Evolutionary conservation across 2,888 invertebrate genomes (phyloP), one percentile per base, ranked within the genome.

Genomic region (Tyria jacobaeae): DNA sequence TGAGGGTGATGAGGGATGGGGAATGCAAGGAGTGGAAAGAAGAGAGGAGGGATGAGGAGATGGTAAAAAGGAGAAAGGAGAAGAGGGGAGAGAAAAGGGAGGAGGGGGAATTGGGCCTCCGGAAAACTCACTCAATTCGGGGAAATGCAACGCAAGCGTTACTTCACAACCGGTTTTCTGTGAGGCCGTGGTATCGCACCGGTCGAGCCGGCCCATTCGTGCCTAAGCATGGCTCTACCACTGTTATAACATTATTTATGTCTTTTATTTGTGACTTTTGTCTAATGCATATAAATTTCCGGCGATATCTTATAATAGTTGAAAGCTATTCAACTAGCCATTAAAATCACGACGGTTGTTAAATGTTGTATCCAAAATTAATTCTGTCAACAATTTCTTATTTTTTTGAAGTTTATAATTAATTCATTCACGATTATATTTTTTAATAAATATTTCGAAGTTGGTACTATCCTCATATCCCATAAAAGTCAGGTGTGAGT

Each of bases 401-500:
- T n/a, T n/a, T n/a, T n/a, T n/a, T n/a, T n/a, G n/a, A 57, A 66
- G 63, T 71, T 75, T 67, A 71, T 70, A 70, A 62, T 62, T 73
- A 71, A 73, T 73, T 75, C 75, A 78, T 80, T 79, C 80, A 78
- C 77, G 79, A 81, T 82, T 77, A 78, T 76, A 79, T 63, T 68
- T 66, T 60, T 69, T 66, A 78, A 79, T 81, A 81, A 78, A 79
- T 79, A 80, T 79, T 71, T 73, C 79, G 68, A 56, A 62, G 70
- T 64, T 70, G 49, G 70, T 71, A 66, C 67, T 75, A 71, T 75
- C 76, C 80, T 80, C 79, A 52, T 67, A 80, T 71, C 73, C 79
- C 81, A 86, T 89, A 87, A 89, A 89, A 80, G 87, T 89, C 86
- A 78, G 72, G 74, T 79, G 80, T 80, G 80, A 84, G 87, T 89